These are phyloP conservation scores for Tetragnatha montana DNA, from an alignment of 2,888 invertebrate species.

Conservation along the genomic window DNA sequence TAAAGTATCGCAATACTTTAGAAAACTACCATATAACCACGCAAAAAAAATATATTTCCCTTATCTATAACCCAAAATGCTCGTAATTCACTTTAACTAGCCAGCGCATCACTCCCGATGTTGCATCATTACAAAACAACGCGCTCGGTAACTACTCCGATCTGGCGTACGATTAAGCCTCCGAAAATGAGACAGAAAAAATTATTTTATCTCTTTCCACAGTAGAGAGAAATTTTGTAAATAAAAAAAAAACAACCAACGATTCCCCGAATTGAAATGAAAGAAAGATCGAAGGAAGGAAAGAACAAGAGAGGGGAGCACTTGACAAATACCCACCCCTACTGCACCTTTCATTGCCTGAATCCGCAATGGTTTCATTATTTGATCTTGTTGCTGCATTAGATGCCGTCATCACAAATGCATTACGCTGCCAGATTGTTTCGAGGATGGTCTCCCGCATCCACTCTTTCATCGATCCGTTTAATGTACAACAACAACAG, in stretches of 20 bases:
- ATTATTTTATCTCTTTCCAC: not conserved
- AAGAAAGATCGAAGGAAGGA: not conserved
- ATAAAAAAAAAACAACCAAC: not conserved
- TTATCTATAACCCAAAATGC: not conserved
- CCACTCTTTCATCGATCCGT: not conserved
- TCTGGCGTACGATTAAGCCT: not conserved
- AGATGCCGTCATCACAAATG: conserved; percentile 68
- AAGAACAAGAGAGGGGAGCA: not conserved
- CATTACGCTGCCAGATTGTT: conserved; percentile 68
- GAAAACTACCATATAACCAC: no score
- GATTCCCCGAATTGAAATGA: not conserved
- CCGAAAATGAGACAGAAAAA: not conserved
- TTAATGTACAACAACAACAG: not conserved
- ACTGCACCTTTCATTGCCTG: conserved; percentile 32
- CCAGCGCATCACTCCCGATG: not conserved
- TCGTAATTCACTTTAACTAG: not conserved
- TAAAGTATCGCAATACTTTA: not conserved
- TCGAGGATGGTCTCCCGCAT: conserved; percentile 53
- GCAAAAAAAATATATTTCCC: not conserved
- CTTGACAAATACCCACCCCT: conserved; percentile 40
- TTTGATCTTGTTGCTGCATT: conserved; percentile 59
- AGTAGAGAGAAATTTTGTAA: not conserved
- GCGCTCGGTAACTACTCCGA: not conserved
- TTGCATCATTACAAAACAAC: not conserved
- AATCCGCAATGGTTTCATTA: conserved; percentile 56